These are phyloP conservation scores for Lagorchestes hirsutus DNA, from an alignment of 2,797 vertebrate genomes.

Conservation along the genomic window DNA sequence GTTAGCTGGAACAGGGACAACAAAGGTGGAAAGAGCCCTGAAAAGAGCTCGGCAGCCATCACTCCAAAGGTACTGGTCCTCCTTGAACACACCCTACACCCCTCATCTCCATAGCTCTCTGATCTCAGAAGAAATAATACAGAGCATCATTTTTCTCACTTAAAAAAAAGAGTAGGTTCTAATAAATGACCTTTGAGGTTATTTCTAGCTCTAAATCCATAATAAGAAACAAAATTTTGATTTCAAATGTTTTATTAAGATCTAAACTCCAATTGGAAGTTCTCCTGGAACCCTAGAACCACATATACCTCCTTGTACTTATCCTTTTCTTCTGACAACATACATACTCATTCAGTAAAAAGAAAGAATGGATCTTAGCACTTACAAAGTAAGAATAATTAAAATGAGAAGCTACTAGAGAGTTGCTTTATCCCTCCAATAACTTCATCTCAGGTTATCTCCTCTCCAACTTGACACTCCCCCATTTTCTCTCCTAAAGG, in stretches of 20 bases:
- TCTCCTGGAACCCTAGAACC: not conserved
- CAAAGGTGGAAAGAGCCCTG: too few species aligned
- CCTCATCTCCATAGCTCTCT: too few species aligned
- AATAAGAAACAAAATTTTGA: not conserved
- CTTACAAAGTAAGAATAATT: not conserved
- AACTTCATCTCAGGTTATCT: not conserved
- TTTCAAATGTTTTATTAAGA: not conserved
- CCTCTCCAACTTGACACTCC: not conserved
- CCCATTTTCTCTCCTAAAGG: not conserved
- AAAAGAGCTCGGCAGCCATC: too few species aligned
- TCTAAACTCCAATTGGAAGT: not conserved
- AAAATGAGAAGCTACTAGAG: not conserved
- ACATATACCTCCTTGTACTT: not conserved
- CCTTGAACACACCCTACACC: too few species aligned
- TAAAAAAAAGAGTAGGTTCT: not conserved
- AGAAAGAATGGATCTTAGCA: not conserved
- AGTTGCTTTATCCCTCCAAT: not conserved
- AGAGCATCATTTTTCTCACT: too few species aligned
- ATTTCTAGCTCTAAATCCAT: not conserved
- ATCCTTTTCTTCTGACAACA: not conserved
- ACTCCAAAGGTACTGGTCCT: too few species aligned
- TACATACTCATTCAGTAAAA: not conserved
- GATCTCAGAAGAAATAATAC: too few species aligned
- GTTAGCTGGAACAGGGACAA: too few species aligned
- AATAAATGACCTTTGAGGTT: not conserved